Evolutionary conservation across 1,140 invertebrate genomes (phyloP), one percentile per base, ranked within the genome.

Genomic region (Drosophila nannoptera): DNA sequence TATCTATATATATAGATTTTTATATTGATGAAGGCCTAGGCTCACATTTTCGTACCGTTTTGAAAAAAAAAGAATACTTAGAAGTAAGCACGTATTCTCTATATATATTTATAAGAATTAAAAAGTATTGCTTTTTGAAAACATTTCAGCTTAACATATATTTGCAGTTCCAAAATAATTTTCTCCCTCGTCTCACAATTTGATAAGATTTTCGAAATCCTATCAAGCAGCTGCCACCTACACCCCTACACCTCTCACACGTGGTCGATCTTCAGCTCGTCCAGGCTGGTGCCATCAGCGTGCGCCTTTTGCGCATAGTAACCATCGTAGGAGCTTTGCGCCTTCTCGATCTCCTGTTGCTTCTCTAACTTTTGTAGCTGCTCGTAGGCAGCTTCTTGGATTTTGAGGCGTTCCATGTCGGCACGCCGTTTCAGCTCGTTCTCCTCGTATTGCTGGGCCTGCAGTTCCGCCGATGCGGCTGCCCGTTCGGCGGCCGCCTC

Each of bases 361-460:
- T 75, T 56, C 48, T 88, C 71, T 49, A 88, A 43, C 43, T 73
- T 75, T 11, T 88, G 56, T 5, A 88, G 54, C 22, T 88, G 87
- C 53, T 86, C 75, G 16, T 78, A 75, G n/a, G 87, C 87, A 4
- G 84, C 83, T 32, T 84, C 87, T 52, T 87, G 80, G 4, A 88
- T 77, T 33, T 81, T 84, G 5, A 54, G 66, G 5, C 87, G 77
- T 29, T 88, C 83, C 50, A 78, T 70, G 4, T 87, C 77, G 1
- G 78, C 84, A 11, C 58, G 61, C 0, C 73, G 77, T 40, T 86
- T 87, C 4, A 69, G 45, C 22, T 84, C 83, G 31, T 83, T 80
- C 59, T 88, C 84, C 42, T 88, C 83, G 9, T 67, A 68, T 45
- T 88, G 83, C 33, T 88, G 87, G 2, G 81, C 73, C 43, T 86